Conservation (phyloP, 2,888 invertebrate species). For the Vanessa cardui region DNA sequence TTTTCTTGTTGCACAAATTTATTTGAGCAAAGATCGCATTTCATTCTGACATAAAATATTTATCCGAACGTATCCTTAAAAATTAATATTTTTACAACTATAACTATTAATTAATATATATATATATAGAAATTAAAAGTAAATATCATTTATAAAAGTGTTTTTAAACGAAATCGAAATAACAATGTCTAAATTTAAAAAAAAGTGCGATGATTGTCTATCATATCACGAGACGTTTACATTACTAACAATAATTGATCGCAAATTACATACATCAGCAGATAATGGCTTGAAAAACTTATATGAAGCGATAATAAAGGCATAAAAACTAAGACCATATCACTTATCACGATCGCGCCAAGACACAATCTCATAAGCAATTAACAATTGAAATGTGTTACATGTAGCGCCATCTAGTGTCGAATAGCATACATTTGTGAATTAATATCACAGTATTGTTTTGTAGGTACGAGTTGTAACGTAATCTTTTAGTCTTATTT, state of each 20-base stretch:
- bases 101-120: too few species aligned
- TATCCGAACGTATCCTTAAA: too few species aligned
- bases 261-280: slow-evolving; percentile 38
- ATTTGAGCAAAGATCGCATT: too few species aligned
- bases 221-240: too few species aligned
- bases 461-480: too few species aligned
- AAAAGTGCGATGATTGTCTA: background rate
- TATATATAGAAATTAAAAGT: too few species aligned
- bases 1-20: too few species aligned
- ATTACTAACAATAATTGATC: slow-evolving; percentile 24
- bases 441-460: too few species aligned
- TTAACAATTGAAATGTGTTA: slow-evolving; percentile 37
- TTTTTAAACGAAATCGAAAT: background rate
- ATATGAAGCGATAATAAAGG: slow-evolving; percentile 16
- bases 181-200: background rate
- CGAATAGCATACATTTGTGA: slow-evolving; percentile 23
- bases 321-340: slow-evolving; percentile 7
- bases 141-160: background rate
- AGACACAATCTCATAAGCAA: slow-evolving; percentile 8
- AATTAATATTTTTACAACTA: too few species aligned
- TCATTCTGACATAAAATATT: too few species aligned
- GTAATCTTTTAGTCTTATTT: too few species aligned
- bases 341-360: slow-evolving; percentile 7
- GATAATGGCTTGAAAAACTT: slow-evolving; percentile 32
- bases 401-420: slow-evolving; percentile 45